These are phyloP conservation scores for Acanthiza pusilla DNA, from an alignment of 2,797 vertebrate species.

Conservation along the genomic window DNA sequence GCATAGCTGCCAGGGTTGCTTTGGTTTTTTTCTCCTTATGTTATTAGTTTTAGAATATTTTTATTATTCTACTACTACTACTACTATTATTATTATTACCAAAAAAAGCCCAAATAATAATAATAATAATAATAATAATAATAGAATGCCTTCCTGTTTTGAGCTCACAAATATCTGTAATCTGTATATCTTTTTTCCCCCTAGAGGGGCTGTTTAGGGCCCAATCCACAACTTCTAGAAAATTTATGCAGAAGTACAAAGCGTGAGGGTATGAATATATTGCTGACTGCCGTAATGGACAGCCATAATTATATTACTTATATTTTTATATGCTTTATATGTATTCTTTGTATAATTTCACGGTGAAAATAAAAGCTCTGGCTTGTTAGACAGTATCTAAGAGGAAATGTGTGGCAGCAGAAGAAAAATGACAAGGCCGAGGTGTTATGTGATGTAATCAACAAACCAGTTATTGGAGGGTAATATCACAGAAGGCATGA, in stretches of 20 bases:
- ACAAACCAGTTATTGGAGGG: background rate
- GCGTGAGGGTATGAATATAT: background rate
- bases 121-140: no score
- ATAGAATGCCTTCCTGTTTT: background rate
- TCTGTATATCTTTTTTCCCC: background rate
- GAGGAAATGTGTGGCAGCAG: background rate
- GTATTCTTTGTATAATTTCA: background rate
- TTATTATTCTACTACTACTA: background rate
- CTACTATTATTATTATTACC: no score
- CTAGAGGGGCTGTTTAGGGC: accelerated
- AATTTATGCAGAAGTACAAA: background rate
- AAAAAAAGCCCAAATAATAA: no score
- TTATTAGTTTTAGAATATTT: background rate
- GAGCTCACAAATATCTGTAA: background rate
- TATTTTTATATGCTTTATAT: background rate
- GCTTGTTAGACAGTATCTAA: background rate
- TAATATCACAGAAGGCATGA: background rate
- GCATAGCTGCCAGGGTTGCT: accelerated
- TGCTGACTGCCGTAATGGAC: background rate
- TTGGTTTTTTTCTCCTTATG: background rate
- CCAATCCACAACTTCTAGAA: background rate
- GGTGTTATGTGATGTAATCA: background rate
- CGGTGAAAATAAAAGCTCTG: background rate
- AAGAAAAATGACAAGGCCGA: background rate
- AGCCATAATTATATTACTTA: background rate